Base-by-base conservation (phyloP, 2,797 vertebrate species). In the Poecilia wingei region DNA sequence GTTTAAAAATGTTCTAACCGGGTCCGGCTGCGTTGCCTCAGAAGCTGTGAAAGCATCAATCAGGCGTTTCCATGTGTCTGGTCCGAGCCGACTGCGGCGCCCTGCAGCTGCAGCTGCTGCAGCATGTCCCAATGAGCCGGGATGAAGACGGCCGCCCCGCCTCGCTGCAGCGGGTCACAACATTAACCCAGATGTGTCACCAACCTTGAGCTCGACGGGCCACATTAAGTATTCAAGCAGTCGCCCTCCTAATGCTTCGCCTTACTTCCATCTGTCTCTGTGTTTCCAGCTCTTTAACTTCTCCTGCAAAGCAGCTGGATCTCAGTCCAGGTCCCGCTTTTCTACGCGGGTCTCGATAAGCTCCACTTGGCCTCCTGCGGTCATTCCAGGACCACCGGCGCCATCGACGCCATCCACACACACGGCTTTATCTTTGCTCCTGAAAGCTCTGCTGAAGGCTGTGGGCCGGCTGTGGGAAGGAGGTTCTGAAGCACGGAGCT, bases 141-240 rank as follows among this genome's bases (percentile, higher is more conserved):
- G 75, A 86, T 81, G 84, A 80, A 72, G 83, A 83, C 22, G 75
- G 88, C 61, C 45, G 64, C 51, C 76, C 61, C 45, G 64, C 55
- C 76, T 31, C 83, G 75, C 12, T 2, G 74, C 84, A 85, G 86
- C 25, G 41, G 78, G 82, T 83, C 80, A 61, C 83, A 90, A 61
- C 83, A 90, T 92, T 90, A 91, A 84, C 92, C 92, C 88, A 76
- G 85, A 92, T 90, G 85, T 90, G 90, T 91, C 86, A 82, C 89
- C 90, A 86, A 90, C 89, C 91, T 87, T 80, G 76, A 92, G 90
- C 85, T 86, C 69, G 81, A 87, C 82, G 82, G 74, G 61, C 77
- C 70, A 80, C 82, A 90, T 92, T 89, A 91, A 31, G 78, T 79
- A 91, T 93, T 92, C 88, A 87, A 76, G 74, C 86, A 89, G 75